These are phyloP conservation scores for Hippopotamyrus pictus DNA, from an alignment of 2,797 vertebrate species.

Conservation along the genomic window DNA sequence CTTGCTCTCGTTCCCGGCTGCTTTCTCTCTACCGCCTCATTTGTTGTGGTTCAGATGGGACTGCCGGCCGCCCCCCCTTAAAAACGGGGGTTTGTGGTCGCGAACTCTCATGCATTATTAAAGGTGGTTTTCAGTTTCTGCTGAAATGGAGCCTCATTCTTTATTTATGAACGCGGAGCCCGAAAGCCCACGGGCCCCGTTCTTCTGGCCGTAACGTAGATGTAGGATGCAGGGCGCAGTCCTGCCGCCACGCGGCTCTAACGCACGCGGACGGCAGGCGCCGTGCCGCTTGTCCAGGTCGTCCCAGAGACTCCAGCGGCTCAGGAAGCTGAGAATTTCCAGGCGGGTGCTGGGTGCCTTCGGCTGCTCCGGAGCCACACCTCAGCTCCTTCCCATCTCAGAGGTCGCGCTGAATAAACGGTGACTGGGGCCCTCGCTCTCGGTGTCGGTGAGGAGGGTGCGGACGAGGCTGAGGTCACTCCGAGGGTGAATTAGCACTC, in stretches of 20 bases:
- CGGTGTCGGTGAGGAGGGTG: not conserved
- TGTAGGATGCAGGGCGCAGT: not conserved
- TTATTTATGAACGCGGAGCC: slow-evolving; percentile 7
- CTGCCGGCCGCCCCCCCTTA: not conserved
- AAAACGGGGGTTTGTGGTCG: not conserved
- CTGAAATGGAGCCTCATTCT: slow-evolving; percentile 13
- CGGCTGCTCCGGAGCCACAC: not conserved
- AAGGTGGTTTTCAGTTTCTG: slow-evolving; percentile 12
- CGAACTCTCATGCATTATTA: slow-evolving; percentile 12
- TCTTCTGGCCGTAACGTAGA: not conserved
- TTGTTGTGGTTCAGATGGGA: slow-evolving; percentile 10
- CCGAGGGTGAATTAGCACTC: not conserved
- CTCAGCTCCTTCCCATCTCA: not conserved
- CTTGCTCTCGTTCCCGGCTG: not conserved
- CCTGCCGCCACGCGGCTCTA: not conserved
- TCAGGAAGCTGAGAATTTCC: not conserved
- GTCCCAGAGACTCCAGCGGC: not conserved
- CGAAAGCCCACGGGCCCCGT: not conserved
- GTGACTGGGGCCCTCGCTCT: not conserved
- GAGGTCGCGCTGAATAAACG: not conserved
- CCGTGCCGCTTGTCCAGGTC: not conserved
- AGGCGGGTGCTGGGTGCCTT: not conserved
- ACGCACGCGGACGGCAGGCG: not conserved
- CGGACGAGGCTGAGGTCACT: not conserved
- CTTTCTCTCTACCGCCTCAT: not conserved